Conservation (phyloP, 1,140 invertebrate species). For the Bombus sylvicola region DNA sequence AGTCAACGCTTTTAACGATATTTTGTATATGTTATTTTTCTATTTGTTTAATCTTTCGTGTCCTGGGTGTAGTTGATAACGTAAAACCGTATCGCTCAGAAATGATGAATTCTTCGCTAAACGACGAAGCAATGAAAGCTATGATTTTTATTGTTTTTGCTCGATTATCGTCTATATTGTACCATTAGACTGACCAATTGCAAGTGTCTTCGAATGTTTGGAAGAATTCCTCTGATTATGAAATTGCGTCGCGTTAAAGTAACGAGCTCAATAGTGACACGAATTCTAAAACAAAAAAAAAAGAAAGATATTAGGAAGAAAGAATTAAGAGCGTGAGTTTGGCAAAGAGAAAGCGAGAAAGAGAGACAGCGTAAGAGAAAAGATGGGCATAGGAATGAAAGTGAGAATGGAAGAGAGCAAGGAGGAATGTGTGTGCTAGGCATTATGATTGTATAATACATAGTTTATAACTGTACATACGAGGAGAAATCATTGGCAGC, state of each 20-base stretch:
- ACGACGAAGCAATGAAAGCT: not conserved
- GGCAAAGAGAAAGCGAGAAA: not conserved
- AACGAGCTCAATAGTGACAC: conserved; percentile 36
- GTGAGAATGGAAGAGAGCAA: conserved; percentile 27
- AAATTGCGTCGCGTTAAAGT: conserved; percentile 31
- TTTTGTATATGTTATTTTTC: conserved; percentile 1
- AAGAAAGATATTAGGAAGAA: not conserved
- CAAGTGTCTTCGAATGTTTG: conserved; percentile 51
- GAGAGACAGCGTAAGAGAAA: not conserved
- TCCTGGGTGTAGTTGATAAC: not conserved
- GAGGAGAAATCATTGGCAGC: conserved; percentile 75
- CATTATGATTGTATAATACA: conserved; percentile 79
- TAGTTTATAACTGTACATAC: conserved; percentile 80
- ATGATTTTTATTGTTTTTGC: conserved; percentile 5
- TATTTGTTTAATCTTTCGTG: conserved; percentile 17
- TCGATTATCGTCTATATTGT: conserved; percentile 31
- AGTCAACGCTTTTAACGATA: not conserved
- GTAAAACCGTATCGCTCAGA: not conserved
- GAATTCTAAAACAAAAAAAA: conserved; percentile 48
- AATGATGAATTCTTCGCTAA: not conserved
- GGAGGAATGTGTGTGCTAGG: conserved; percentile 68
- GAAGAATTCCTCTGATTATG: conserved; percentile 35
- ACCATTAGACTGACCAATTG: conserved; percentile 58
- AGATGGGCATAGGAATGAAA: conserved; percentile 34
- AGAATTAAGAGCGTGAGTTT: conserved; percentile 19